Conservation (phyloP, 2,113 vertebrate genomes). For the Ceyx margarethae region DNA sequence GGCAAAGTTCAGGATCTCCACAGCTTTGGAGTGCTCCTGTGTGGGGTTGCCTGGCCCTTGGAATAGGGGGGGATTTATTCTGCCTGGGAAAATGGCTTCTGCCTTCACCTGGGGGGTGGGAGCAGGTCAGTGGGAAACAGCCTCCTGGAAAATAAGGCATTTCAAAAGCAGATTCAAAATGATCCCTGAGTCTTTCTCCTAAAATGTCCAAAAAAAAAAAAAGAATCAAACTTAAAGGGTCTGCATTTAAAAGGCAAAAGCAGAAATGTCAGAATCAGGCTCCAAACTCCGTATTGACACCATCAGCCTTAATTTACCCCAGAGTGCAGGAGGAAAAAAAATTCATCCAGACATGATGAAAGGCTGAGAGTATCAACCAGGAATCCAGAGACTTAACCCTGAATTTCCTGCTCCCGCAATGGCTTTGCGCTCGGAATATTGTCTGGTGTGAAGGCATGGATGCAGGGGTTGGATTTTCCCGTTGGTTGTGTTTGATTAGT, state of each 20-base stretch:
- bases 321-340: constrained; percentile 58
- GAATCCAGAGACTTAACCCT: constrained; percentile 40
- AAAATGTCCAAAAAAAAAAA: neutral
- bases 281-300: constrained; percentile 23
- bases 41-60: too few relatives aligned
- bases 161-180: neutral
- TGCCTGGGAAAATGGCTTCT: neutral
- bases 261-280: neutral
- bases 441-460: neutral
- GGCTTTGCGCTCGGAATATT: neutral
- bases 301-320: constrained; percentile 58
- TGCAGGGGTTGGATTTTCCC: neutral
- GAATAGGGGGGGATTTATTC: neutral
- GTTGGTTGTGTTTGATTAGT: neutral
- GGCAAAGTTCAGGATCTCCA: neutral
- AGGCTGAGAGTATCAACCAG: constrained; percentile 46
- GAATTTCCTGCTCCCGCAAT: constrained; percentile 6
- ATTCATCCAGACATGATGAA: constrained; percentile 55
- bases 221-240: neutral
- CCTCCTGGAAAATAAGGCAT: neutral
- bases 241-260: neutral
- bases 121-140: neutral
- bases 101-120: neutral
- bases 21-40: neutral
- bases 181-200: neutral